phyloP scores from a whole-genome alignment of 2,797 vertebrate genomes.

The Gallinago nigripennis region DNA sequence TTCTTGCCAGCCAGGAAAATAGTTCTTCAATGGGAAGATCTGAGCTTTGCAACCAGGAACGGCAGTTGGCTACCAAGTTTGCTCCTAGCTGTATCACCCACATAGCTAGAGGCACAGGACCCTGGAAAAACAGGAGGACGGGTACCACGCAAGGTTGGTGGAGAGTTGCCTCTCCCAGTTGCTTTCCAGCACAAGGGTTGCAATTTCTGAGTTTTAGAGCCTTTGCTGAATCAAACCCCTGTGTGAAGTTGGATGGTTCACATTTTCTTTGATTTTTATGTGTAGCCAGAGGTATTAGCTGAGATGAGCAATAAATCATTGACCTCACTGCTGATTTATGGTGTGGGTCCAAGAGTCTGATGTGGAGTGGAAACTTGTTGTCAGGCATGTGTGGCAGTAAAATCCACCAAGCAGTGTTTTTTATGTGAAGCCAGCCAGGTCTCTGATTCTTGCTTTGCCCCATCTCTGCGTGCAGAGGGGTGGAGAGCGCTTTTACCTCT shows the following conservation, averaged over 20 bases:
- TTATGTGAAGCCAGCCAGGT: fast-evolving
- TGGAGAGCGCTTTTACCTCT: neutral
- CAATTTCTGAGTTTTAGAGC: neutral
- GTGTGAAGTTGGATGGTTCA: neutral
- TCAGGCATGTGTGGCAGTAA: neutral
- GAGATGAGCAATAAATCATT: neutral
- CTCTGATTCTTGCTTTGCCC: neutral
- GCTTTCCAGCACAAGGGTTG: neutral
- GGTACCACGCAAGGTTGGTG: neutral
- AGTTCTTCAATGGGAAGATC: neutral
- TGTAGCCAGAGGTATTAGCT: neutral
- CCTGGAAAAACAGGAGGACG: neutral
- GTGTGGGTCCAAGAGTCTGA: neutral
- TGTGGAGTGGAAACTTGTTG: neutral
- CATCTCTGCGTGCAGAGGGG: neutral
- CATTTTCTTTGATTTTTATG: neutral
- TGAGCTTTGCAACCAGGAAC: neutral
- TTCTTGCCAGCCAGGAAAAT: neutral
- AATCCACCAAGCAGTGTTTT: neutral
- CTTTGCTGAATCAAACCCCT: neutral
- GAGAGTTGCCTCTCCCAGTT: neutral
- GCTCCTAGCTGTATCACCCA: neutral
- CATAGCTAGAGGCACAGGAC: neutral
- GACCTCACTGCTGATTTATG: fast-evolving
- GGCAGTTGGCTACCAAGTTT: neutral